Conservation (phyloP, 2,888 invertebrate species). For the Stomorhina lunata region DNA sequence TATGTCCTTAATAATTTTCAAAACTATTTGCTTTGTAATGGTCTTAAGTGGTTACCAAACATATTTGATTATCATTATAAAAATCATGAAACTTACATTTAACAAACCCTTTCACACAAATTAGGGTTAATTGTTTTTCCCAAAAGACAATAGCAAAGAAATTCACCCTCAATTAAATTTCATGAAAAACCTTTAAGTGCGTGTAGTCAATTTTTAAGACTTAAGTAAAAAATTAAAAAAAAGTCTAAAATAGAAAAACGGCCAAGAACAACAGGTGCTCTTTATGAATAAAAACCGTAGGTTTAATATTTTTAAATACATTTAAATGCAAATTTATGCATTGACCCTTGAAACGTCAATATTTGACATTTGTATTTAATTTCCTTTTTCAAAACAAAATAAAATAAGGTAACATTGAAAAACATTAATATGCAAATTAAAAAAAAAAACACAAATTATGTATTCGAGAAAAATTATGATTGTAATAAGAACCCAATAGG, state of each 20-base stretch:
- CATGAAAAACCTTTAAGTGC: neutral
- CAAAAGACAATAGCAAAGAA: neutral
- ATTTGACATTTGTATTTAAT: constrained; percentile 69
- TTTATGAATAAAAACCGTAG: neutral
- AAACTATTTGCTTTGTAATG: too few species aligned
- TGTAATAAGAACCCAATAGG: neutral
- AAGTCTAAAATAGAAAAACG: constrained; percentile 4
- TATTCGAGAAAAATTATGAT: constrained; percentile 10
- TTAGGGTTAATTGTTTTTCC: constrained; percentile 20
- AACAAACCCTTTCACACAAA: constrained; percentile 12
- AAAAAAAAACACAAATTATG: neutral
- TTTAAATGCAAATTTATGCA: constrained; percentile 52
- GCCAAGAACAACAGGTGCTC: constrained; percentile 43
- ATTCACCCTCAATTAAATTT: constrained; percentile 50
- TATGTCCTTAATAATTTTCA: too few species aligned
- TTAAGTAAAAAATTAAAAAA: neutral
- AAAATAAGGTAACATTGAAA: constrained; percentile 65
- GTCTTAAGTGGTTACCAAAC: too few species aligned
- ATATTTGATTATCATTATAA: neutral
- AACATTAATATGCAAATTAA: constrained; percentile 14
- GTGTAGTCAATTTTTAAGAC: neutral
- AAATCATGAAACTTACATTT: neutral
- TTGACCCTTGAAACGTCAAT: constrained; percentile 69
- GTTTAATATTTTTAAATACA: neutral
- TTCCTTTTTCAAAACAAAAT: constrained; percentile 42